A percentile compares a stretch with the other conserved stretches of the same genome.
phyloP scores from a whole-genome alignment of 2,113 vertebrate genomes.

The Eulemur rufifrons region DNA sequence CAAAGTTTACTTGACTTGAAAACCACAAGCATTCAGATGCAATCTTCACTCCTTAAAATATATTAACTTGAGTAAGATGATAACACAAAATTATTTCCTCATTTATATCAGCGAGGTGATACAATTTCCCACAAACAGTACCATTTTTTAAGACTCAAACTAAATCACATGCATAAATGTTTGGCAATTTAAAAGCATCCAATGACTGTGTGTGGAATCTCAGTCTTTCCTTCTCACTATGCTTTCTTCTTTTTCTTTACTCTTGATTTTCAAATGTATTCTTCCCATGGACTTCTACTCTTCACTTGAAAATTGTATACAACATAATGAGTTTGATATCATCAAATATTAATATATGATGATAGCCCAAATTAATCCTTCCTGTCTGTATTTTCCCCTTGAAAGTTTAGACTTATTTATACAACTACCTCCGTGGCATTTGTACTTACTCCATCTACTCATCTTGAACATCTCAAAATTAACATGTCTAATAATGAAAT shows the following conservation, averaged over 20 bases:
- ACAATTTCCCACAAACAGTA: background rate
- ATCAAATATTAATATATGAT: background rate
- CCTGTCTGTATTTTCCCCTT: background rate
- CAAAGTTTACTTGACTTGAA: background rate
- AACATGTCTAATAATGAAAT: background rate
- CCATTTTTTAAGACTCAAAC: background rate
- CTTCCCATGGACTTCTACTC: background rate
- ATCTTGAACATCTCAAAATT: background rate
- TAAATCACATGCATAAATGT: background rate
- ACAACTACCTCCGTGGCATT: background rate
- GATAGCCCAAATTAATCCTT: background rate
- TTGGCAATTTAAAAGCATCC: background rate
- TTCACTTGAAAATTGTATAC: background rate
- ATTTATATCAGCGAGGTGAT: background rate
- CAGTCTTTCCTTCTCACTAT: background rate
- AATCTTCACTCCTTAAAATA: background rate
- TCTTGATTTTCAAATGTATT: background rate
- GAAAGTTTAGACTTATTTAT: background rate
- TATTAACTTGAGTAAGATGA: background rate
- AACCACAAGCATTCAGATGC: background rate
- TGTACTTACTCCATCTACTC: background rate
- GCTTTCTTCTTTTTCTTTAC: background rate
- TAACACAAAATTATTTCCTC: background rate
- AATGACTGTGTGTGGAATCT: background rate
- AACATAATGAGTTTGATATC: background rate